These are phyloP conservation scores for Helogale parvula DNA, from an alignment of 2,113 vertebrate genomes.

Conservation along the genomic window DNA sequence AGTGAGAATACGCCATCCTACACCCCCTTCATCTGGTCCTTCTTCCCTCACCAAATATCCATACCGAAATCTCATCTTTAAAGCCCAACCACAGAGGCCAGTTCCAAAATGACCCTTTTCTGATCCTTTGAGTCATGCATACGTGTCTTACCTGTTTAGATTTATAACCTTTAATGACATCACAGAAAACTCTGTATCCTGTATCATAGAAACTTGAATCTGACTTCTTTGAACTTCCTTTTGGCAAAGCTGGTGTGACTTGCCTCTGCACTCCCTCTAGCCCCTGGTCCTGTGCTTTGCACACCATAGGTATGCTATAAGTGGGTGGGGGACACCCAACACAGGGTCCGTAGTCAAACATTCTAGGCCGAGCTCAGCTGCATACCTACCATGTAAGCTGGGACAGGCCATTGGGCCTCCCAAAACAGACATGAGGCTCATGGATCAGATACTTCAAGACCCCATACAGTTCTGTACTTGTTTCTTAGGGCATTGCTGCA, in stretches of 20 bases:
- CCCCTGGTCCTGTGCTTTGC: neutral
- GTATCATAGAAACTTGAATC: neutral
- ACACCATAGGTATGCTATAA: neutral
- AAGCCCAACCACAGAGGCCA: neutral
- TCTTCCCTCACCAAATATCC: neutral
- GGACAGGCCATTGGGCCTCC: neutral
- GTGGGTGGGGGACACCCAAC: neutral
- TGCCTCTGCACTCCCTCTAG: too few species aligned
- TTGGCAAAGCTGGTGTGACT: neutral
- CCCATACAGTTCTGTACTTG: neutral
- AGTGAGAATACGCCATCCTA: neutral
- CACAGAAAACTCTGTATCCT: neutral
- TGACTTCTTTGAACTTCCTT: neutral
- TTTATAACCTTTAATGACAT: neutral
- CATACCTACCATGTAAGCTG: neutral
- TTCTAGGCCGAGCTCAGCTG: neutral
- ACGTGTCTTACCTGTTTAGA: neutral
- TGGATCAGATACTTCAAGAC: neutral
- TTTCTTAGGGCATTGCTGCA: neutral
- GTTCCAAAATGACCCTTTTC: neutral
- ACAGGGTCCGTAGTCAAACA: neutral
- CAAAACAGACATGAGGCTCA: neutral
- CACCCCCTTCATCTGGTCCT: rapidly evolving
- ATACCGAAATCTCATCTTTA: neutral
- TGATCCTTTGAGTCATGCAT: neutral